Percentiles rank a stretch among this genome's conserved stretches.
These are phyloP conservation scores for Rhodophaea formosa DNA, from an alignment of 2,888 invertebrate genomes.

Conservation along the genomic window DNA sequence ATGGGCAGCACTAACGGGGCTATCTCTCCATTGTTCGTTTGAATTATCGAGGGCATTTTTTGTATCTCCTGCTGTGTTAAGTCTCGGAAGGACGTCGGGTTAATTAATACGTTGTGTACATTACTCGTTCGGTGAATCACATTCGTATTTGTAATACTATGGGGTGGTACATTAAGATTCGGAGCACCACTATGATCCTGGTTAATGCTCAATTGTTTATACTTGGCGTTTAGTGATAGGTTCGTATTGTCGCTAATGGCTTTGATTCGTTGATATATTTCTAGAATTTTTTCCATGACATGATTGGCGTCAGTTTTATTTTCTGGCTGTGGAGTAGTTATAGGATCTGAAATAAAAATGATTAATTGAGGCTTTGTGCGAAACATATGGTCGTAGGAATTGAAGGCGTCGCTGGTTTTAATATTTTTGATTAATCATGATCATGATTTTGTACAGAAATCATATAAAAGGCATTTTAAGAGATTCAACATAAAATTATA, in stretches of 20 bases:
- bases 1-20: slow-evolving; percentile 55
- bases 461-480: too few relatives aligned
- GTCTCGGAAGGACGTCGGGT: slow-evolving; percentile 7
- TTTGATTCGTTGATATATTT: slow-evolving; percentile 51
- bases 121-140: background rate
- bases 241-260: slow-evolving; percentile 32
- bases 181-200: background rate
- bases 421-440: too few relatives aligned
- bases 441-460: too few relatives aligned
- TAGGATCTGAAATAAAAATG: slow-evolving; percentile 29
- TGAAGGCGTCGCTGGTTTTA: too few relatives aligned
- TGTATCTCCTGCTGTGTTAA: slow-evolving; percentile 20
- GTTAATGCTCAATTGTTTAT: background rate
- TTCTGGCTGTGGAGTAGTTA: slow-evolving; percentile 13
- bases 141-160: background rate
- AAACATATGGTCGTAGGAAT: too few relatives aligned
- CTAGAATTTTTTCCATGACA: slow-evolving; percentile 48
- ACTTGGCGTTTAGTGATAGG: slow-evolving; percentile 21
- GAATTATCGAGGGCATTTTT: slow-evolving; percentile 47
- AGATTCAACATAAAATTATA: too few relatives aligned
- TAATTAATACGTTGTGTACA: slow-evolving; percentile 13
- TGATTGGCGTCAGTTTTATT: slow-evolving; percentile 27
- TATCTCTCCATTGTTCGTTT: slow-evolving; percentile 61
- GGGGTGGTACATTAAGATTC: background rate
- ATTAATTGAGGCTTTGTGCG: too few relatives aligned